Evolutionary conservation across 1,140 invertebrate genomes (phyloP).

Genomic region (Ectropis grisescens): DNA sequence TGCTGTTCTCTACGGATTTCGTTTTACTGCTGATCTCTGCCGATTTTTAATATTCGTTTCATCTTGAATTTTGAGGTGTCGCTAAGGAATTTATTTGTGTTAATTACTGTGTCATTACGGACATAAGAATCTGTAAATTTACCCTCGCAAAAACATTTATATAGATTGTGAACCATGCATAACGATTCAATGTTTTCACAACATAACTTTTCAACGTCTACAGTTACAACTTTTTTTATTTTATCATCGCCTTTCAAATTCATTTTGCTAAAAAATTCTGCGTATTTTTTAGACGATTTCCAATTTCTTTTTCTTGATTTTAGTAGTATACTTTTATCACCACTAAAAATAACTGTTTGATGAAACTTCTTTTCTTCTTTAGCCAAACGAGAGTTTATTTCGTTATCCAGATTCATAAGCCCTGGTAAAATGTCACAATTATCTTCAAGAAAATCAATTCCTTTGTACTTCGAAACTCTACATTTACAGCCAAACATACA

Average conservation of each 20-base stretch:
- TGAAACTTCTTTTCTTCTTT: conserved; percentile 62
- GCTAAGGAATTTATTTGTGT: too few relatives aligned
- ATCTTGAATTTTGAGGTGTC: too few relatives aligned
- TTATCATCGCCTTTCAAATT: conserved; percentile 23
- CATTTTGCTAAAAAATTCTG: conserved; percentile 42
- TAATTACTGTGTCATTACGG: too few relatives aligned
- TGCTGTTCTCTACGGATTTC: too few relatives aligned
- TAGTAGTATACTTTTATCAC: conserved; percentile 47
- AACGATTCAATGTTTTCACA: conserved; percentile 45
- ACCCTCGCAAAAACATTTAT: conserved; percentile 60
- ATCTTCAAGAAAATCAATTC: conserved; percentile 17
- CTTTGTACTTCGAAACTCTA: conserved; percentile 36
- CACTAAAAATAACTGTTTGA: conserved; percentile 48
- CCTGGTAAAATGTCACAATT: conserved; percentile 25
- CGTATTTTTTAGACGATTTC: conserved; percentile 48
- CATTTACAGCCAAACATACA: conserved; percentile 59
- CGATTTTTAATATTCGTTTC: too few relatives aligned
- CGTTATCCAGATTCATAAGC: conserved; percentile 33
- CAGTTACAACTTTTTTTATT: conserved; percentile 15
- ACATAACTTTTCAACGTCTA: conserved; percentile 28
- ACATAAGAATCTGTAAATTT: conserved; percentile 22
- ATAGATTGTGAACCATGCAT: conserved; percentile 59
- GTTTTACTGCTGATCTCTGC: too few relatives aligned
- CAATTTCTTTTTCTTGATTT: conserved; percentile 40
- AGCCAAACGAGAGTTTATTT: conserved; percentile 31